Percentiles rank a stretch among this genome's conserved stretches.
Conservation (phyloP, 2,888 invertebrate genomes). For the Blomia tropicalis region DNA sequence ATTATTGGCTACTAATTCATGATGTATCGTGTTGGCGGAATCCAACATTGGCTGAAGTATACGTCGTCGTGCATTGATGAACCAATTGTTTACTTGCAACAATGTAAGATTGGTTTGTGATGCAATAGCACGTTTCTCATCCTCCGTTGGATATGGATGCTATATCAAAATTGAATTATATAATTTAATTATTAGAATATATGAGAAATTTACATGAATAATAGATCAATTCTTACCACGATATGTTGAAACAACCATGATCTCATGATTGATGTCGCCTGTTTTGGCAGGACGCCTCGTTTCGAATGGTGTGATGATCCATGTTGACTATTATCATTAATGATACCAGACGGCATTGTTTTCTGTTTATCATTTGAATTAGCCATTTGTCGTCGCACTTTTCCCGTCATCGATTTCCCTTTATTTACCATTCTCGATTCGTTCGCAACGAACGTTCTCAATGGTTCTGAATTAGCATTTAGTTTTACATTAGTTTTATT, state of each 20-base stretch:
- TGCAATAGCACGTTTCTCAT: conserved; percentile 76
- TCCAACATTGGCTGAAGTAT: conserved; percentile 85
- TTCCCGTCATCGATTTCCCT: not conserved
- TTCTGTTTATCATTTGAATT: not conserved
- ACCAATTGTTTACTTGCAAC: conserved; percentile 75
- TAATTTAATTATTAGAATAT: conserved; percentile 5
- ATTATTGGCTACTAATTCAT: not conserved
- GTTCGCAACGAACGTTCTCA: too few relatives aligned
- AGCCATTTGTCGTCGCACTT: not conserved
- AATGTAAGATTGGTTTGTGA: conserved; percentile 72
- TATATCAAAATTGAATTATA: conserved; percentile 37
- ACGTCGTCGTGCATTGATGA: conserved; percentile 76
- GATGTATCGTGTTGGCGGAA: conserved; percentile 26
- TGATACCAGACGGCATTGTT: not conserved
- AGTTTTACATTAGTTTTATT: not conserved
- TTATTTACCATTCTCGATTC: not conserved
- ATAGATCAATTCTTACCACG: conserved; percentile 51
- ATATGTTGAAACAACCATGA: conserved; percentile 92
- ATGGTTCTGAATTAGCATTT: not conserved
- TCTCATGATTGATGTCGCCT: conserved; percentile 87
- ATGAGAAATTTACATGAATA: conserved; percentile 7
- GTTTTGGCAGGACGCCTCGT: conserved; percentile 80
- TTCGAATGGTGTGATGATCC: conserved; percentile 44
- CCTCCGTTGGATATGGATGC: conserved; percentile 90
- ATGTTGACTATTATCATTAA: not conserved